A percentile compares a stretch with the other conserved stretches of the same genome.
These are phyloP conservation scores for Penaeus japonicus DNA, from an alignment of 1,140 invertebrate genomes.

Conservation along the genomic window DNA sequence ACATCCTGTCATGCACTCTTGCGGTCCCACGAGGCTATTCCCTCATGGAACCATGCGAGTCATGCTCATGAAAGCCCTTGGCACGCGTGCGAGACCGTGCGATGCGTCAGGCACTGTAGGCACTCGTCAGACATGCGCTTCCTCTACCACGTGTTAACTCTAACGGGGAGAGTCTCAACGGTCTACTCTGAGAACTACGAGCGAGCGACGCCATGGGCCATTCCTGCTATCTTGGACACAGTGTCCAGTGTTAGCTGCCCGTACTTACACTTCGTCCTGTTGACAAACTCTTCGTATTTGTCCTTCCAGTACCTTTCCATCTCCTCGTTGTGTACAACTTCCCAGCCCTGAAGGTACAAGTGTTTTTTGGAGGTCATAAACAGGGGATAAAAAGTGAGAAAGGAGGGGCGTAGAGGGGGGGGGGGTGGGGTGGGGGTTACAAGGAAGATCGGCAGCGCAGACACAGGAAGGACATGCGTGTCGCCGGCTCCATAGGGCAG, in stretches of 20 bases:
- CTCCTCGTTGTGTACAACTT: slow-evolving; percentile 80
- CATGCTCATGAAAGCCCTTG: too few species aligned
- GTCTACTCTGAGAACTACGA: not conserved
- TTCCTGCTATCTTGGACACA: slow-evolving; percentile 8
- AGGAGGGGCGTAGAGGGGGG: not conserved
- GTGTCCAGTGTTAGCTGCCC: not conserved
- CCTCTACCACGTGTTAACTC: not conserved
- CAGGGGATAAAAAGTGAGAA: not conserved
- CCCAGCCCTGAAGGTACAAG: slow-evolving; percentile 75
- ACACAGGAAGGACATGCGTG: too few species aligned
- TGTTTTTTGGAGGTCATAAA: not conserved
- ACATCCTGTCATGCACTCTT: too few species aligned
- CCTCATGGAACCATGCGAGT: too few species aligned
- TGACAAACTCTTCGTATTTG: slow-evolving; percentile 83
- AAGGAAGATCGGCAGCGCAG: too few species aligned
- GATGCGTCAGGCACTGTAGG: too few species aligned
- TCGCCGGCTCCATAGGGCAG: too few species aligned
- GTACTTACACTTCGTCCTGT: slow-evolving; percentile 71
- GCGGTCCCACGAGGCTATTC: too few species aligned
- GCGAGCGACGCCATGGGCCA: not conserved
- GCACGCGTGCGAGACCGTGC: too few species aligned
- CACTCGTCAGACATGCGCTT: not conserved
- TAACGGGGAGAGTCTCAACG: not conserved
- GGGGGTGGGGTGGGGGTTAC: not conserved
- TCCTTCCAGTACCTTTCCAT: slow-evolving; percentile 87